Evolutionary conservation across 2,113 vertebrate species (phyloP).

Genomic region (Takifugu flavidus): DNA sequence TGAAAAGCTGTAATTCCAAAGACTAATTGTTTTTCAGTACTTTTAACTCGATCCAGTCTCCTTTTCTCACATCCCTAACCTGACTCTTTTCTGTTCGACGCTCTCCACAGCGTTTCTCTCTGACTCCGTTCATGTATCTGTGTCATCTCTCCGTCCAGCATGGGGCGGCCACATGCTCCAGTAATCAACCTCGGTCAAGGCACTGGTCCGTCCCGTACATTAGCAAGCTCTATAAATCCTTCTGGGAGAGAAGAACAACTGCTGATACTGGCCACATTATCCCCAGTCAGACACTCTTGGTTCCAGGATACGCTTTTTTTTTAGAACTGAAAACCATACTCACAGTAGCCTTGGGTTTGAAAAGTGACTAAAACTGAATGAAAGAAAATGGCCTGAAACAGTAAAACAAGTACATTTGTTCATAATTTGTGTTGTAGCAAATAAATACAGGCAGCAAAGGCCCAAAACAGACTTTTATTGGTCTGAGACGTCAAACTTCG

Average conservation of each 20-base stretch:
- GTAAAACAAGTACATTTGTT: too few relatives aligned
- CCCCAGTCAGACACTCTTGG: not conserved
- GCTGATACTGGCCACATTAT: not conserved
- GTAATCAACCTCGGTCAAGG: slow-evolving; percentile 68
- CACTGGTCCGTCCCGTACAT: slow-evolving; percentile 53
- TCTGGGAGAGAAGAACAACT: slow-evolving; percentile 10
- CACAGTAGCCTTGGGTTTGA: too few relatives aligned
- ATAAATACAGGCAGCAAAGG: too few relatives aligned
- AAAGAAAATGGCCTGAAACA: too few relatives aligned
- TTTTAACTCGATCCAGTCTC: not conserved
- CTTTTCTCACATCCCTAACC: not conserved
- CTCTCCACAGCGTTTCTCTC: slow-evolving; percentile 1
- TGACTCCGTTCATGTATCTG: slow-evolving; percentile 25
- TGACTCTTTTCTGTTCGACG: not conserved
- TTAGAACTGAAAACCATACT: too few relatives aligned
- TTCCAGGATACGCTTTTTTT: not conserved
- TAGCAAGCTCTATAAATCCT: slow-evolving; percentile 51
- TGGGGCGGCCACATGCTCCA: slow-evolving; percentile 67
- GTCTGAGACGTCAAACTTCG: too few relatives aligned
- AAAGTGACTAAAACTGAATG: too few relatives aligned
- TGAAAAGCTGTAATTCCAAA: not conserved
- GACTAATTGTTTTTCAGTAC: not conserved
- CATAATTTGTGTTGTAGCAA: too few relatives aligned
- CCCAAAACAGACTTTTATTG: too few relatives aligned
- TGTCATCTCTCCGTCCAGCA: slow-evolving; percentile 50